phyloP scores from a whole-genome alignment of 2,888 invertebrate genomes.

The Callyntrura sp. region DNA sequence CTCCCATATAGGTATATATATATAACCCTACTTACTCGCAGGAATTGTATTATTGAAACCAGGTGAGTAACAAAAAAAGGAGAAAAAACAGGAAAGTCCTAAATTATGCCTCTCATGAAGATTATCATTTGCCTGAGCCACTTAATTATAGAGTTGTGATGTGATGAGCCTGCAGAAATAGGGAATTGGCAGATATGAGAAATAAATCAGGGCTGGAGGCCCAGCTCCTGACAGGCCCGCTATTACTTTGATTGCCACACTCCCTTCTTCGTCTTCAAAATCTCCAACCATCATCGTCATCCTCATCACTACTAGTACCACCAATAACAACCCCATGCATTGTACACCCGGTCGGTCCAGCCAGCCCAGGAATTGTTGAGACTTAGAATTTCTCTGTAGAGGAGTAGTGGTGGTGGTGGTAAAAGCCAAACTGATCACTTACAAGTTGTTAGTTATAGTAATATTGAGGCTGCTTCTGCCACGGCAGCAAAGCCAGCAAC shows the following conservation, averaged over 20 bases:
- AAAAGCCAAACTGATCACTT: constrained; percentile 34
- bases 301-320: constrained; percentile 26
- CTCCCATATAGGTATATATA: not conserved
- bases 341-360: constrained; percentile 40
- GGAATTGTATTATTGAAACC: constrained; percentile 40
- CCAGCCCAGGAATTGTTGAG: not conserved
- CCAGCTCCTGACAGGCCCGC: constrained; percentile 78
- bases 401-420: not conserved
- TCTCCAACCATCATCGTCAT: constrained; percentile 59
- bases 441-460: constrained; percentile 8
- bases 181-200: constrained; percentile 79
- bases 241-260: constrained; percentile 79
- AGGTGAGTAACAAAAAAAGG: constrained; percentile 69
- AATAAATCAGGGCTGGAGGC: constrained; percentile 79
- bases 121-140: constrained; percentile 79
- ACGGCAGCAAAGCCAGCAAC: not conserved
- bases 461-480: constrained; percentile 13
- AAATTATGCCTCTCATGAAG: constrained; percentile 79
- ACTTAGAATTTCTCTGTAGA: too few species aligned
- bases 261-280: constrained; percentile 77
- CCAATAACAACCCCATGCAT: constrained; percentile 42
- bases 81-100: constrained; percentile 75
- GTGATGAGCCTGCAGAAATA: constrained; percentile 79
- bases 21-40: not conserved
- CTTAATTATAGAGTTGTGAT: constrained; percentile 79